phyloP scores from a whole-genome alignment of 2,113 vertebrate species.

The Gambusia holbrooki region DNA sequence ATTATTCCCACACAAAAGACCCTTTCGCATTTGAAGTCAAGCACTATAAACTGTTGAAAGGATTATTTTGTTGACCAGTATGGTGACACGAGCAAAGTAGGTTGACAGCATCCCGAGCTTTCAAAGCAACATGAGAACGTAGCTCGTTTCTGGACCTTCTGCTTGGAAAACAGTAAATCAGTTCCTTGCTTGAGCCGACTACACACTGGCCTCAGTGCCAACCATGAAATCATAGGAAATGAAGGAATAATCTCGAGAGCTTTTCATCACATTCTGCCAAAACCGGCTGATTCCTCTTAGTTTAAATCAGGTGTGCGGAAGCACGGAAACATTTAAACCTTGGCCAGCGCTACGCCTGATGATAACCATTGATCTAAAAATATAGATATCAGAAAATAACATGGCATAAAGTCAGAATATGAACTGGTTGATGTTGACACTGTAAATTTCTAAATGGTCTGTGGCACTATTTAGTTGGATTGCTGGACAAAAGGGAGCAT shows the following conservation, averaged over 20 bases:
- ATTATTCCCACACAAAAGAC: not conserved
- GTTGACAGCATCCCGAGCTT: no score
- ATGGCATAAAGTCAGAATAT: not conserved
- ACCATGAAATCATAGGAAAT: not conserved
- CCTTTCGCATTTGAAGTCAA: not conserved
- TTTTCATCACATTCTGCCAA: not conserved
- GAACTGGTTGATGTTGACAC: not conserved
- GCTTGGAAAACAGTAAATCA: not conserved
- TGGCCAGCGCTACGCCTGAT: no score
- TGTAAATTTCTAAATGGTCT: conserved; percentile 50
- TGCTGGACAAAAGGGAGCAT: conserved; percentile 37
- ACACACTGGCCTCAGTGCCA: not conserved
- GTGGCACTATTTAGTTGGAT: conserved; percentile 7
- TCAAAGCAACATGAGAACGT: not conserved
- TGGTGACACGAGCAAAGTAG: not conserved
- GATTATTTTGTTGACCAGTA: not conserved
- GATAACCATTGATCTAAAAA: not conserved
- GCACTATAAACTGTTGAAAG: not conserved
- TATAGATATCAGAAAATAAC: not conserved
- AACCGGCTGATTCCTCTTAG: not conserved
- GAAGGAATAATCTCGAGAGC: not conserved
- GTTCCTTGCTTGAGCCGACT: not conserved
- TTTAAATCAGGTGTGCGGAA: not conserved
- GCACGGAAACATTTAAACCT: not conserved
- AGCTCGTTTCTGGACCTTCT: not conserved